Evolutionary conservation across 1,140 invertebrate species (phyloP).

Genomic region (Drosophila ananassae): DNA sequence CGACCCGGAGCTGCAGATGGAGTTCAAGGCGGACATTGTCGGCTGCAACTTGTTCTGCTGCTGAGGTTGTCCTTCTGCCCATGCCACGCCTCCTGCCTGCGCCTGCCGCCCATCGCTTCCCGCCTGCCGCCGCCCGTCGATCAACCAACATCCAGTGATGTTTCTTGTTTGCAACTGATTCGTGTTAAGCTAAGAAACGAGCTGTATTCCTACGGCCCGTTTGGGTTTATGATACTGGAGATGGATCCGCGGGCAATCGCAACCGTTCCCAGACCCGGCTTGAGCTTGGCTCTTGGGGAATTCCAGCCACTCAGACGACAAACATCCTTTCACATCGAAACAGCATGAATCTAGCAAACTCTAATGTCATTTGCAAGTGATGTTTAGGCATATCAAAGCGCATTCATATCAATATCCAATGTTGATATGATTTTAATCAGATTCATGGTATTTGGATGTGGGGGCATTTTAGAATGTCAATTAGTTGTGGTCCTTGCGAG

Average conservation of each 20-base stretch:
- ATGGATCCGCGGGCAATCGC: constrained; percentile 33
- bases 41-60: constrained; percentile 73
- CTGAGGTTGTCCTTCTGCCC: constrained; percentile 42
- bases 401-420: constrained; percentile 22
- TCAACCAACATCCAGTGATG: constrained; percentile 78
- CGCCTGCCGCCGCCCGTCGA: constrained; percentile 69
- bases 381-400: not conserved
- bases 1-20: constrained; percentile 57
- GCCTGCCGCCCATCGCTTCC: constrained; percentile 30
- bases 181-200: constrained; percentile 83
- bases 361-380: not conserved
- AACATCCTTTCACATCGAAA: not conserved
- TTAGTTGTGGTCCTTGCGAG: constrained; percentile 1
- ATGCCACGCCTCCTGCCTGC: constrained; percentile 30
- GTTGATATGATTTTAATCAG: constrained; percentile 6
- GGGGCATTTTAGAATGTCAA: not conserved
- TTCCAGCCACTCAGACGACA: not conserved
- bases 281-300: constrained; percentile 10
- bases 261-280: constrained; percentile 3
- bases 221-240: constrained; percentile 83
- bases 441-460: not conserved
- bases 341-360: not conserved
- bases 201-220: constrained; percentile 61
- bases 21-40: constrained; percentile 72
- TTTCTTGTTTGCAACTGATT: constrained; percentile 84